Percentiles rank a stretch among this genome's conserved stretches.
phyloP scores from a whole-genome alignment of 2,888 invertebrate species.

The Coenonympha arcania region DNA sequence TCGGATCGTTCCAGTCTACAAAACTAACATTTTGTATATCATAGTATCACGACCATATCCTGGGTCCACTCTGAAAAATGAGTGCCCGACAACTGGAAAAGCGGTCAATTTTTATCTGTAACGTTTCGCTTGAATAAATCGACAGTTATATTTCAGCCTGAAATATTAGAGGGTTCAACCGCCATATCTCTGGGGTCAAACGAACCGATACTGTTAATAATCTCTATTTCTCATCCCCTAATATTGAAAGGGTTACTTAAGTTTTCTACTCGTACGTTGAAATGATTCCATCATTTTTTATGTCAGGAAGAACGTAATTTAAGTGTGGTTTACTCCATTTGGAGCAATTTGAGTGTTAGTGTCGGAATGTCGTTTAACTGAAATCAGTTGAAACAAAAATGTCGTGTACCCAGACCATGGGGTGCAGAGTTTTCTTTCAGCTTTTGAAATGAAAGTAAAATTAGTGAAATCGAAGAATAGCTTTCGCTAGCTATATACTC shows the following conservation, averaged over 20 bases:
- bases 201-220: slow-evolving; percentile 47
- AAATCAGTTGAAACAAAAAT: no score
- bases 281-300: not conserved
- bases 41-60: not conserved
- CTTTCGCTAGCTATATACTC: no score
- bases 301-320: no score
- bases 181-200: slow-evolving; percentile 46
- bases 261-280: not conserved
- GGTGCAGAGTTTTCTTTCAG: no score
- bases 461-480: no score
- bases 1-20: not conserved
- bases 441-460: no score
- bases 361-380: no score
- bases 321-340: no score
- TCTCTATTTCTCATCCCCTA: slow-evolving; percentile 41
- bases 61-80: slow-evolving; percentile 2
- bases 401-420: no score
- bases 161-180: slow-evolving; percentile 56
- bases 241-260: not conserved
- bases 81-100: slow-evolving; percentile 6
- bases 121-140: slow-evolving; percentile 55
- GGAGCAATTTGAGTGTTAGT: no score
- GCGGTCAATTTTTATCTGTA: slow-evolving; percentile 61
- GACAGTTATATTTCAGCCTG: slow-evolving; percentile 49
- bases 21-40: not conserved